Percentiles rank a stretch among this genome's conserved stretches.
Evolutionary conservation across 1,140 invertebrate species (phyloP).

Genomic region (Drosophila biarmipes): DNA sequence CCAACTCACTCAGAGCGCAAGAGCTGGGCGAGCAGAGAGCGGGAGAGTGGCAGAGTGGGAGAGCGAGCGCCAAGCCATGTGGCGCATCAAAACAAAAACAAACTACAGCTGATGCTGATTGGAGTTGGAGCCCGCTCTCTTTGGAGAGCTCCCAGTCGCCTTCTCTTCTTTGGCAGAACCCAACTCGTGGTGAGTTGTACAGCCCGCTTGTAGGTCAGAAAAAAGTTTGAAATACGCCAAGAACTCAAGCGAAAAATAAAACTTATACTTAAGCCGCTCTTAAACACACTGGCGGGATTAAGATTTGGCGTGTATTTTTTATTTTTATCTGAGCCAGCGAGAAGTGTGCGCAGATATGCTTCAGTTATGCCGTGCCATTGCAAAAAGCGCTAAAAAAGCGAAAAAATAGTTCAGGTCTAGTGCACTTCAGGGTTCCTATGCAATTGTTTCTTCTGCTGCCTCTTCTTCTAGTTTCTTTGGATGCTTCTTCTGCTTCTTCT

Average conservation of each 20-base stretch:
- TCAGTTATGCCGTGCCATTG: constrained; percentile 47
- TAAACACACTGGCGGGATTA: constrained; percentile 39
- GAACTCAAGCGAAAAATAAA: constrained; percentile 43
- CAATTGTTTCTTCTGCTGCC: constrained; percentile 42
- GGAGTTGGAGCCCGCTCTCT: constrained; percentile 42
- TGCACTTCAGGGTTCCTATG: constrained; percentile 65
- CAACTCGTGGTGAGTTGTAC: constrained; percentile 31
- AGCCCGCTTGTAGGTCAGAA: constrained; percentile 41
- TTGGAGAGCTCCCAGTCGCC: constrained; percentile 1
- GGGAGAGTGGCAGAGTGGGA: constrained; percentile 10
- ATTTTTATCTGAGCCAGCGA: constrained; percentile 25
- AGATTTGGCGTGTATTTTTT: constrained; percentile 38
- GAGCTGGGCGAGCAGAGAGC: constrained; percentile 16
- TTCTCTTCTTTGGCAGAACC: constrained; percentile 8
- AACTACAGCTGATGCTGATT: constrained; percentile 82
- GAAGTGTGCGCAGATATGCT: constrained; percentile 44
- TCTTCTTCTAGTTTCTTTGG: constrained; percentile 21
- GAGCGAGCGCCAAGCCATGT: constrained; percentile 43
- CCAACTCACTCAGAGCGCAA: constrained; percentile 60
- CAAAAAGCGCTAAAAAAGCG: constrained; percentile 7
- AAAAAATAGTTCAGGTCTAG: constrained; percentile 64
- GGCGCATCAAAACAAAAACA: constrained; percentile 75
- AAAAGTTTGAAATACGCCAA: constrained; percentile 20
- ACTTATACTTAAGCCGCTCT: constrained; percentile 34
- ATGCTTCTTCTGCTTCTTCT: constrained; percentile 29